Evolutionary conservation across 1,140 invertebrate species (phyloP), one percentile per base, ranked within the genome.

Genomic region (Scaptomyza graminum): DNA sequence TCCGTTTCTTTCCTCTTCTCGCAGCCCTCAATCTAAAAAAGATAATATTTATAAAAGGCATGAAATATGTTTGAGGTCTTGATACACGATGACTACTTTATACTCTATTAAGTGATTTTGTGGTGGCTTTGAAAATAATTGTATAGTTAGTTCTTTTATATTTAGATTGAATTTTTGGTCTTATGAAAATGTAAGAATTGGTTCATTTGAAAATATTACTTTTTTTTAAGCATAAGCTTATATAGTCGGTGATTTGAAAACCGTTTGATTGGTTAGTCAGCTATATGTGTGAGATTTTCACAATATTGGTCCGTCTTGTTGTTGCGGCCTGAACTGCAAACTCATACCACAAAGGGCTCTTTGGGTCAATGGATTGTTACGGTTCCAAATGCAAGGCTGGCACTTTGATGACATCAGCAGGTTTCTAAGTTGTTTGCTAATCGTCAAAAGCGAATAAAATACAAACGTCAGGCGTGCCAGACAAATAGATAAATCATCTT

Each of bases 391-490:
- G 60, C 74, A 50, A 59, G 67, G 4, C 18, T 3, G 18, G 18
- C 18, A 18, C 18, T 18, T 18, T 1, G 65, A 82, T 83, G 80
- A 84, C 80, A 84, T 84, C 80, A 83, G 81, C 80, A 66, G 37
- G 34, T 22, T 22, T 52, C 11, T 52, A 4, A 15, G 49, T 37
- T 70, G 72, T 70, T 70, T 52, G 55, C 67, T 49, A 49, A 55
- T 74, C 64, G 71, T 74, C 57, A 70, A 49, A 64, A 65, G 49
- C 28, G 60, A 46, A 65, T 61, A 22, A 52, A 12, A 52, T 15
- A 13, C 25, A 31, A 13, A 16, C 51, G 1, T 34, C 28, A 31
- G 7, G 28, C 28, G 5, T 5, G 7, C 7, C 1, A 31, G 16
- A 28, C 4, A 41, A 44, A 43, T 16, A 18, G 4, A 50, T 51